A percentile compares a stretch with the other conserved stretches of the same genome.
Evolutionary conservation across 2,797 vertebrate genomes (phyloP).

Genomic region (Cyclopterus lumpus): DNA sequence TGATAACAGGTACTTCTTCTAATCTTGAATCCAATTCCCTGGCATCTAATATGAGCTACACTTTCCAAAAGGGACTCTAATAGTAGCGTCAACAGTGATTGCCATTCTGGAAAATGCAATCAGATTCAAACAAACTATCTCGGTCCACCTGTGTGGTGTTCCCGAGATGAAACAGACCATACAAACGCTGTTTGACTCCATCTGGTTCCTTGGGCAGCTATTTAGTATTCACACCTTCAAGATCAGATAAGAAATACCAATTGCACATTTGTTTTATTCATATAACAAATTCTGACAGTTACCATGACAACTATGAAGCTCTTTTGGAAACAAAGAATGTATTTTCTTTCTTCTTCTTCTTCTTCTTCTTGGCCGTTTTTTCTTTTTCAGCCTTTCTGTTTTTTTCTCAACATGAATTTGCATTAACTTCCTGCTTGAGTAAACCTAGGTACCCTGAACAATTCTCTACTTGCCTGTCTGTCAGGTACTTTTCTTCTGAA

Average conservation of each 20-base stretch:
- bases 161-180: constrained; percentile 28
- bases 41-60: constrained; percentile 21
- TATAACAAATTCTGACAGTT: constrained; percentile 62
- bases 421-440: constrained; percentile 21
- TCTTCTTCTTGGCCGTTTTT: neutral
- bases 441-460: constrained; percentile 43
- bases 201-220: constrained; percentile 51
- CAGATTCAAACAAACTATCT: constrained; percentile 56
- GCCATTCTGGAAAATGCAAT: constrained; percentile 47
- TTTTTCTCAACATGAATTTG: constrained; percentile 24
- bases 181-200: constrained; percentile 23
- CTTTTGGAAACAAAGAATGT: constrained; percentile 20
- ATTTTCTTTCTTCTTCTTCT: neutral
- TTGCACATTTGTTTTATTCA: constrained; percentile 78
- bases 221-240: constrained; percentile 63
- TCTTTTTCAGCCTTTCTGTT: constrained; percentile 6
- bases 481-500: constrained; percentile 29
- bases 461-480: constrained; percentile 38
- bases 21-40: constrained; percentile 38
- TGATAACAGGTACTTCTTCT: constrained; percentile 39
- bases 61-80: constrained; percentile 47
- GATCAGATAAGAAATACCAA: constrained; percentile 77
- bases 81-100: constrained; percentile 46
- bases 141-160: constrained; percentile 26
- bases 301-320: constrained; percentile 72